Base-by-base conservation (phyloP, 2,888 invertebrate species). In the Sycophila texana region DNA sequence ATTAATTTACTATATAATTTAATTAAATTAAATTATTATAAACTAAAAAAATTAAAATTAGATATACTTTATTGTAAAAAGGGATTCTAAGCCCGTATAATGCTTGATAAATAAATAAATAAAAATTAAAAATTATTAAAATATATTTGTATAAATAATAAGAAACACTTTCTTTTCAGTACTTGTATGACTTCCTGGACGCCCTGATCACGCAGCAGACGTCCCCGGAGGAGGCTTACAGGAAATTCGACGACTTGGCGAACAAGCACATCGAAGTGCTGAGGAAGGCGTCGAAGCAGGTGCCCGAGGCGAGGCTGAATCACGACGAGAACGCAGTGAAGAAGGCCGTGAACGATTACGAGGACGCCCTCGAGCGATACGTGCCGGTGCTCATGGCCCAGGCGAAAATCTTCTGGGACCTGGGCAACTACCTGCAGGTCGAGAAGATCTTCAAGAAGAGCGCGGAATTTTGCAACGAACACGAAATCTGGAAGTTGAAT, bases 341-440 rank as follows among this genome's bases (percentile, higher is more conserved):
- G 87, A 96, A 95, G 91, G 96, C 98, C 5, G 95, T 99, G 0
- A 94, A 96, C 74, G 97, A 97, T 87, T 98, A 98, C 87, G 97
- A 99, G 88, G 96, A 96, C 86, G 95, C 96, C 0, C 89, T 98
- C 82, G 97, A 98, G 88, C 94, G 97, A 85, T 99, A 98, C 87
- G 95, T 99, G 81, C 99, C 99, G 0, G 98, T 99, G 0, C 93
- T 99, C n/a, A 99, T 99, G 99, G 98, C 98, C 0, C 98, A 99
- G 91, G 99, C 99, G 0, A 99, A 98, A 92, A 97, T 99, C 83
- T 98, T 97, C 88, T 99, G 99, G 99, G 98, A 99, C 83, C 93
- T 96, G 90, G 97, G 97, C 88, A 98, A 99, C 89, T 99, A 99
- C 87, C 93, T 94, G 1, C 97, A 98, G 88, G 99, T 99, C 1